phyloP scores from a whole-genome alignment of 2,888 invertebrate genomes.

The Eremobia ochroleuca region DNA sequence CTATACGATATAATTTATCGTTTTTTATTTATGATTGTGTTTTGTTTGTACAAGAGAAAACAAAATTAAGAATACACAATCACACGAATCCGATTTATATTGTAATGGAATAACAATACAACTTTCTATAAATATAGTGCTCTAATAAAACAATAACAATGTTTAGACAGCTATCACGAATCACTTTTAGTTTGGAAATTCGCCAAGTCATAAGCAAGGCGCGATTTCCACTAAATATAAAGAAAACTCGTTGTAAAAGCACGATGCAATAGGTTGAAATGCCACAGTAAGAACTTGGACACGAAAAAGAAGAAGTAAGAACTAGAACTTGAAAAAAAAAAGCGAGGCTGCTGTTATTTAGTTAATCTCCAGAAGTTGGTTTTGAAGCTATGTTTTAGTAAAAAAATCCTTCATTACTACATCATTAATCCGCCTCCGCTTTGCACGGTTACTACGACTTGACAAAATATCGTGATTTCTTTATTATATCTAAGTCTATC shows the following conservation, averaged over 20 bases:
- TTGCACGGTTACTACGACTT: too few relatives aligned
- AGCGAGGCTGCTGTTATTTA: not conserved
- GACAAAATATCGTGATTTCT: too few relatives aligned
- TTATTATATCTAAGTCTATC: not conserved
- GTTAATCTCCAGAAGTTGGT: not conserved
- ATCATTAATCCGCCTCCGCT: not conserved
- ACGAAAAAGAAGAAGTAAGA: too few relatives aligned
- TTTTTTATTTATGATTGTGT: slow-evolving; percentile 8
- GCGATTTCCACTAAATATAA: slow-evolving; percentile 18
- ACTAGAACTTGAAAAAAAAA: too few relatives aligned
- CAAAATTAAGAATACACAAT: slow-evolving; percentile 9
- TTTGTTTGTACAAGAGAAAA: slow-evolving; percentile 8
- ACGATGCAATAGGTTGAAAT: not conserved
- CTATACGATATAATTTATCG: not conserved
- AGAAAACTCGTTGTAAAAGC: not conserved
- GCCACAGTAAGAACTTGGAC: too few relatives aligned
- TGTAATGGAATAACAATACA: slow-evolving; percentile 52
- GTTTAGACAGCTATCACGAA: slow-evolving; percentile 33
- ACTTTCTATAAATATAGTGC: slow-evolving; percentile 56
- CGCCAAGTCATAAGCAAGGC: slow-evolving; percentile 11
- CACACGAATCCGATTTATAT: slow-evolving; percentile 31
- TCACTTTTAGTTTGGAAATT: slow-evolving; percentile 23
- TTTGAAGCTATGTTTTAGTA: not conserved
- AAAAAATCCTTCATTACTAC: not conserved
- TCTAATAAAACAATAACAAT: slow-evolving; percentile 64